Evolutionary conservation across 2,888 invertebrate species (phyloP).

Genomic region (Campoletis raptor): DNA sequence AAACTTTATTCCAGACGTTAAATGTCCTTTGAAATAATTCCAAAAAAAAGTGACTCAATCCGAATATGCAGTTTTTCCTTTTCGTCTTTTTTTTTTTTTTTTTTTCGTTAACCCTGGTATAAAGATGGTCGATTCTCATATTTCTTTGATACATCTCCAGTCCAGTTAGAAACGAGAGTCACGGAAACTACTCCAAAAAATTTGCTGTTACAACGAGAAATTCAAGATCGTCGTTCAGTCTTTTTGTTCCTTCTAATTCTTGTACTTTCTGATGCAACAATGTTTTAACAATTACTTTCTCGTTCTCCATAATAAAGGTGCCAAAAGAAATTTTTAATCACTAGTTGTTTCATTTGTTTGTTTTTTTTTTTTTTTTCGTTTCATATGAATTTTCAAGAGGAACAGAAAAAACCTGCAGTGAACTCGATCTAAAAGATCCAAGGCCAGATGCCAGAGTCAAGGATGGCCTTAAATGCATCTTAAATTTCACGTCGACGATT

Average conservation of each 20-base stretch:
- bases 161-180: slow-evolving; percentile 23
- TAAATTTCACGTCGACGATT: neutral
- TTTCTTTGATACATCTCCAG: slow-evolving; percentile 15
- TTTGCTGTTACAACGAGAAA: slow-evolving; percentile 34
- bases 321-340: neutral
- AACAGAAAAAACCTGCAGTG: neutral
- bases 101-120: neutral
- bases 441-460: neutral
- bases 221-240: neutral
- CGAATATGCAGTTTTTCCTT: neutral
- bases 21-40: neutral
- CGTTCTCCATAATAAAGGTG: neutral
- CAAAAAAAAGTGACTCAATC: neutral
- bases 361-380: neutral
- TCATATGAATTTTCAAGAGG: neutral
- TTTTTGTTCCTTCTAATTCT: neutral
- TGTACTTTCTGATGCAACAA: neutral
- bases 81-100: neutral
- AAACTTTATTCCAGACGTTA: neutral
- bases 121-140: neutral
- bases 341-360: neutral
- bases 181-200: slow-evolving; percentile 28
- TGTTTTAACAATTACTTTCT: no score
- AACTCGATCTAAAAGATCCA: neutral
- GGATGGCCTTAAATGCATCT: neutral